phyloP scores from a whole-genome alignment of 2,113 vertebrate species.

The Mirza zaza region DNA sequence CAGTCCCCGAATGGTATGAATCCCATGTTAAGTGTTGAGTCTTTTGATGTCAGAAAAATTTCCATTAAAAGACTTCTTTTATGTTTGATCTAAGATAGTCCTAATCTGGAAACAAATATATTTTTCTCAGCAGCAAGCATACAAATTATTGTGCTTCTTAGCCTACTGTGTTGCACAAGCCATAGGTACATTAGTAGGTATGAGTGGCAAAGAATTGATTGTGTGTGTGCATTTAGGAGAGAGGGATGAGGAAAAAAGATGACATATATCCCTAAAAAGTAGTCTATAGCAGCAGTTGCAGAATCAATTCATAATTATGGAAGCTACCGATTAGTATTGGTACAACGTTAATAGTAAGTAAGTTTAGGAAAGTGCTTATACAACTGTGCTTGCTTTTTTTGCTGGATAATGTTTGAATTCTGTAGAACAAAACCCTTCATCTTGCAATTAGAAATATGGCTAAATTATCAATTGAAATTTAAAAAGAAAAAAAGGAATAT shows the following conservation, averaged over 20 bases:
- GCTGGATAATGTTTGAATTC: neutral
- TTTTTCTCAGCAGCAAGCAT: conserved; percentile 29
- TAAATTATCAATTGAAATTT: neutral
- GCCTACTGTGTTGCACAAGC: neutral
- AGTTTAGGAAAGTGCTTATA: neutral
- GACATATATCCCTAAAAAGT: neutral
- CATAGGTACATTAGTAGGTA: neutral
- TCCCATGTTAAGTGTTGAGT: neutral
- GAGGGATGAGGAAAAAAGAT: neutral
- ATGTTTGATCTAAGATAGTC: neutral
- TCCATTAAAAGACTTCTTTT: neutral
- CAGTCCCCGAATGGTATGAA: neutral
- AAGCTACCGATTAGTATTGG: neutral
- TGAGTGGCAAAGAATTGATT: neutral
- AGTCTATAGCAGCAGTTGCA: neutral
- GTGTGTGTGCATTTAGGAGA: neutral
- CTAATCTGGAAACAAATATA: conserved; percentile 5
- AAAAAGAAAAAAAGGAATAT: neutral
- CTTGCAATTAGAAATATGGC: conserved; percentile 25
- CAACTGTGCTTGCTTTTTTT: neutral
- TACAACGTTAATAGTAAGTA: neutral
- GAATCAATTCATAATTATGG: conserved; percentile 11
- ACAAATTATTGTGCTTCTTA: neutral
- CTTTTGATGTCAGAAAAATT: conserved; percentile 34
- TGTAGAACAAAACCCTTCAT: conserved; percentile 22